Conservation (phyloP, 2,888 invertebrate genomes). For the Parascotia fuliginaria region DNA sequence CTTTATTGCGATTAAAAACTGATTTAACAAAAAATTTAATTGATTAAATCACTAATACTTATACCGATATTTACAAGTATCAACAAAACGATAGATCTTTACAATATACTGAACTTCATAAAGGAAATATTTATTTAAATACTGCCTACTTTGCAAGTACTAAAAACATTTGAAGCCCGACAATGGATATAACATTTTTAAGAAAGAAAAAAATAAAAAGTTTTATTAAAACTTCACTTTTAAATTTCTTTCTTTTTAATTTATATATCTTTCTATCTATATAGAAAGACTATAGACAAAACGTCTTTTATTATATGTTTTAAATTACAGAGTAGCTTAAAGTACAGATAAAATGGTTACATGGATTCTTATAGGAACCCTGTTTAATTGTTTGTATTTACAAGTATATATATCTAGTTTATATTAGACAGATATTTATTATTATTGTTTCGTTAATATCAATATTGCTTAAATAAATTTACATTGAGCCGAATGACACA, state of each 20-base stretch:
- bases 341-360: constrained; percentile 33
- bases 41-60: constrained; percentile 37
- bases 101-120: constrained; percentile 25
- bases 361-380: constrained; percentile 61
- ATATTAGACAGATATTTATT: constrained; percentile 37
- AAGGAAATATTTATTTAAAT: constrained; percentile 10
- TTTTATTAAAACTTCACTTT: background rate
- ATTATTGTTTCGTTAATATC: constrained; percentile 56
- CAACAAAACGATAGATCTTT: constrained; percentile 30
- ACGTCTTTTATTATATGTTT: constrained; percentile 32
- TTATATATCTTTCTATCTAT: constrained; percentile 41
- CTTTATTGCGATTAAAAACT: constrained; percentile 23
- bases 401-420: constrained; percentile 37
- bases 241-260: constrained; percentile 14
- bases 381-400: constrained; percentile 49
- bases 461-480: constrained; percentile 44
- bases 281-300: constrained; percentile 37
- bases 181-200: constrained; percentile 28
- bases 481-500: constrained; percentile 44
- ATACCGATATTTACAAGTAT: constrained; percentile 48
- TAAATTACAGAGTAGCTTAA: constrained; percentile 30
- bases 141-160: constrained; percentile 34
- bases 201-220: background rate
- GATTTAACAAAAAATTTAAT: constrained; percentile 23
- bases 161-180: constrained; percentile 49